These are phyloP conservation scores for Bombus turneri DNA, from an alignment of 1,140 invertebrate species.

Conservation along the genomic window DNA sequence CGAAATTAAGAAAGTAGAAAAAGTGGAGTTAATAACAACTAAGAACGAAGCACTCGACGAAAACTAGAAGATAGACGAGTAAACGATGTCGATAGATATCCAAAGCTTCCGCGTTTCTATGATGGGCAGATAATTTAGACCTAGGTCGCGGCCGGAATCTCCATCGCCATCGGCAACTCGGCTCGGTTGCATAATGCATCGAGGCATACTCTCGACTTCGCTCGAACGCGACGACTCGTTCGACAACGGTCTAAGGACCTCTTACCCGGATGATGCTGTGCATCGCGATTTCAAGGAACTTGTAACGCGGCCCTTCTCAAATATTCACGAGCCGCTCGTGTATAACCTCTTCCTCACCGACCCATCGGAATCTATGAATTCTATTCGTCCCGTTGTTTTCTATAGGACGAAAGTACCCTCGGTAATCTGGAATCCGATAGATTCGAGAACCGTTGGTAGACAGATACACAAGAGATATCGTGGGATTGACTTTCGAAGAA, in stretches of 20 bases:
- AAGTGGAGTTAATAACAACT: no score
- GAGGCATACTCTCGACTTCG: conserved; percentile 42
- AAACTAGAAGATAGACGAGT: background rate
- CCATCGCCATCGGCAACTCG: conserved; percentile 11
- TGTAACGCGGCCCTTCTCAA: conserved; percentile 39
- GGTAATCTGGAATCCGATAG: background rate
- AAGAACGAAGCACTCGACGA: background rate
- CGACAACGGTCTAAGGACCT: conserved; percentile 50
- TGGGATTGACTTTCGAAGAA: background rate
- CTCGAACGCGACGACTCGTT: conserved; percentile 29
- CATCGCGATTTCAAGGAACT: conserved; percentile 43
- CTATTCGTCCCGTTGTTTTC: background rate
- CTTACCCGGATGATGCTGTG: conserved; percentile 11
- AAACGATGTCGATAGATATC: background rate
- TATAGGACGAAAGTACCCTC: no score
- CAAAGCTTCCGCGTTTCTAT: background rate
- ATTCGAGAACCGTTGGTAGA: background rate
- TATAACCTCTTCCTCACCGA: background rate
- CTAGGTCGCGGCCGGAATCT: conserved; percentile 4
- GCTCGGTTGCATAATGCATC: conserved; percentile 47
- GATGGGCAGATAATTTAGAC: background rate
- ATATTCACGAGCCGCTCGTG: conserved; percentile 32
- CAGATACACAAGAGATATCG: background rate
- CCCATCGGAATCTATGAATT: conserved; percentile 35
- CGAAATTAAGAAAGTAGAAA: no score